These are phyloP conservation scores for Drosophila nigromelanica DNA, from an alignment of 1,140 invertebrate species.

Conservation along the genomic window DNA sequence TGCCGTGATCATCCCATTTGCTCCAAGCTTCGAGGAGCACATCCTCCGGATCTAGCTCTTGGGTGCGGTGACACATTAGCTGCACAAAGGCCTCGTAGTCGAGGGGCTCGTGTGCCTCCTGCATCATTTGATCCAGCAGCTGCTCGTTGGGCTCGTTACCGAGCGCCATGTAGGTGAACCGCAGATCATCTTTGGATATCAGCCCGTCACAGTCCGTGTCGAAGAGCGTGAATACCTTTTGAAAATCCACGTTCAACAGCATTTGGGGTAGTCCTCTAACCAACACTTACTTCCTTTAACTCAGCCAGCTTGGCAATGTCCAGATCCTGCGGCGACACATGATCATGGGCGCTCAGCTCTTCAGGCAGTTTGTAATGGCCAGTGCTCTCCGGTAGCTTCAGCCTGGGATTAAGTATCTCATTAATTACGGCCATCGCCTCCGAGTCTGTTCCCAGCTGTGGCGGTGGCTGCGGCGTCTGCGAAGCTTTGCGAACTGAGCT, in stretches of 20 bases:
- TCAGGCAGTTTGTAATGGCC: constrained; percentile 85
- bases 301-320: constrained; percentile 86
- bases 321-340: constrained; percentile 85
- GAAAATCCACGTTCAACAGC: not conserved
- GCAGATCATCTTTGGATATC: constrained; percentile 86
- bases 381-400: constrained; percentile 80
- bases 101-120: constrained; percentile 86
- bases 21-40: constrained; percentile 86
- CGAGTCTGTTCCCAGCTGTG: constrained; percentile 54
- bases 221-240: constrained; percentile 86
- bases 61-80: constrained; percentile 86
- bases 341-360: constrained; percentile 84
- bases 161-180: constrained; percentile 85
- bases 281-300: constrained; percentile 85
- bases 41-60: constrained; percentile 87
- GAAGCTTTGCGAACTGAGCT: constrained; percentile 67
- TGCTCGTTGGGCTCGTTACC: constrained; percentile 85
- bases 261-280: not conserved
- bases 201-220: constrained; percentile 86
- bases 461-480: constrained; percentile 53
- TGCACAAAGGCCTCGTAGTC: constrained; percentile 87
- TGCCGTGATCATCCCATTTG: constrained; percentile 86
- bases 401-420: constrained; percentile 83
- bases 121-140: constrained; percentile 85
- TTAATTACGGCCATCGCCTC: constrained; percentile 84